A percentile compares a stretch with the other conserved stretches of the same genome.
phyloP scores from a whole-genome alignment of 2,888 invertebrate species.

The Lochmaea capreae region DNA sequence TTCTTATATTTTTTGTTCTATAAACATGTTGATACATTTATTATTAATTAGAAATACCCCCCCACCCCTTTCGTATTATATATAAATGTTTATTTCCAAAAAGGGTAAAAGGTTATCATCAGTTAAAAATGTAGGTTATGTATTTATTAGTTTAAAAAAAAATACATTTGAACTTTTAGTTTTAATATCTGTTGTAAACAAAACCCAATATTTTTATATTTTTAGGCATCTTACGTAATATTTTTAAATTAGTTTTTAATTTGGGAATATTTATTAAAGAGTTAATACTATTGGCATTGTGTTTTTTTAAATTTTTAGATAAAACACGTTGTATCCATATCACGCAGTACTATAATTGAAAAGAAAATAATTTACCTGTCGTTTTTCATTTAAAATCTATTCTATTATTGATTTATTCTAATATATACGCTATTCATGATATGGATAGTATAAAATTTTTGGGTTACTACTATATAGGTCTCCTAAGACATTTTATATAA shows the following conservation, averaged over 20 bases:
- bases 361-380: too few relatives aligned
- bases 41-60: conserved; percentile 16
- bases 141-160: conserved; percentile 25
- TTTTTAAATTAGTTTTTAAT: neutral
- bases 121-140: conserved; percentile 32
- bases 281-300: neutral
- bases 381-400: too few relatives aligned
- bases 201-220: conserved; percentile 3
- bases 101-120: conserved; percentile 16
- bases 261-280: too few relatives aligned
- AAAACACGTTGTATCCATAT: too few relatives aligned
- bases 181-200: conserved; percentile 20
- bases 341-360: too few relatives aligned
- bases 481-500: too few relatives aligned
- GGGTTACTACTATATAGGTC: too few relatives aligned
- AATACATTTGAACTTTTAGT: conserved; percentile 13
- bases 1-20: neutral
- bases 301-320: neutral
- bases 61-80: neutral
- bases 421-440: too few relatives aligned
- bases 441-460: too few relatives aligned
- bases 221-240: neutral
- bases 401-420: too few relatives aligned
- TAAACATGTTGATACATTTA: conserved; percentile 5
- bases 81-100: conserved; percentile 19